Evolutionary conservation across 2,113 vertebrate species (phyloP).

Genomic region (Strix uralensis): DNA sequence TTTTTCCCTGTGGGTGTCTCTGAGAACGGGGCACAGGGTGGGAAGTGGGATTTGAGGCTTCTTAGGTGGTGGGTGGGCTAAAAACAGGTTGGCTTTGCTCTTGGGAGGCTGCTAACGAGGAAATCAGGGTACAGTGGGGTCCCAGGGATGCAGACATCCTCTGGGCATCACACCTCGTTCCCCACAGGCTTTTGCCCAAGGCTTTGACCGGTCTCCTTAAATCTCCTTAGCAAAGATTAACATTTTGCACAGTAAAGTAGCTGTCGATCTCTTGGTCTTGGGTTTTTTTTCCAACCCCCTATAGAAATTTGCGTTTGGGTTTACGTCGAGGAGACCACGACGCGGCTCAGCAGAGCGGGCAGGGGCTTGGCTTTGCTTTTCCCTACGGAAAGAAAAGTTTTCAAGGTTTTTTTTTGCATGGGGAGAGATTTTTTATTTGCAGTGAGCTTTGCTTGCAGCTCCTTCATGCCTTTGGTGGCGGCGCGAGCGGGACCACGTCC

Average conservation of each 20-base stretch:
- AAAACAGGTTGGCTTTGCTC: background rate
- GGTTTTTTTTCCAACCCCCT: background rate
- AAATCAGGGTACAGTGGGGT: rapidly evolving
- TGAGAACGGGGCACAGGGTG: rapidly evolving
- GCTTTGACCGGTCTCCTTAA: background rate
- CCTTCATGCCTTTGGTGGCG: rapidly evolving
- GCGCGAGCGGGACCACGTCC: rapidly evolving
- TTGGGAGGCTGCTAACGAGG: background rate
- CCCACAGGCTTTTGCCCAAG: background rate
- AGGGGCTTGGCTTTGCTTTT: background rate
- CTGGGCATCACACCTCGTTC: background rate
- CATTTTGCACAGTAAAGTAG: background rate
- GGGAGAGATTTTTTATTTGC: background rate
- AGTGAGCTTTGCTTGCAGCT: background rate
- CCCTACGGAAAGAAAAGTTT: rapidly evolving
- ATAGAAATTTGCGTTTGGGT: background rate
- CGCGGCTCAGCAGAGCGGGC: rapidly evolving
- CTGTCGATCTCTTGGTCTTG: background rate
- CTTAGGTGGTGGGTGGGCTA: background rate
- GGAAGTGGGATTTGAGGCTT: background rate
- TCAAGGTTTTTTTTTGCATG: background rate
- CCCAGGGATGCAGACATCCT: background rate
- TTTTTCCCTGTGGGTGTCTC: background rate
- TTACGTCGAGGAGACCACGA: background rate
- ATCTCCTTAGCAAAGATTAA: conserved; percentile 55